Conservation (phyloP, 2,888 invertebrate species). For the Conomelus anceps region DNA sequence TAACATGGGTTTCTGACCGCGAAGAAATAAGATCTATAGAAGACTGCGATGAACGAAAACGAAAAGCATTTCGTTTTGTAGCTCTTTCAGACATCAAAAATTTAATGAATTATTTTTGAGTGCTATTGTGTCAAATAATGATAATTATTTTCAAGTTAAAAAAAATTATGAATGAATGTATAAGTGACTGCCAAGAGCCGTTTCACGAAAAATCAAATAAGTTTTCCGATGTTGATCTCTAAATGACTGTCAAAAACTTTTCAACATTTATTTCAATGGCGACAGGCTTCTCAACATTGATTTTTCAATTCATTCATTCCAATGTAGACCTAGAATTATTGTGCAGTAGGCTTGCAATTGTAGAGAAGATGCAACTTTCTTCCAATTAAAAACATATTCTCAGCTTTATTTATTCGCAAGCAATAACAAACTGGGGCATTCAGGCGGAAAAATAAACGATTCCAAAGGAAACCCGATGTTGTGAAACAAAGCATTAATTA, state of each 20-base stretch:
- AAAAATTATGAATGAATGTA: too few relatives aligned
- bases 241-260: too few relatives aligned
- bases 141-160: too few relatives aligned
- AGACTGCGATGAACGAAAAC: neutral
- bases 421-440: neutral
- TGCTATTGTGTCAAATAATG: neutral
- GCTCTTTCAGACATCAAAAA: neutral
- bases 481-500: neutral
- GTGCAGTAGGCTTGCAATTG: neutral
- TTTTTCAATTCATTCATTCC: neutral
- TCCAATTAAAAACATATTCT: neutral
- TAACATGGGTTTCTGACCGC: neutral
- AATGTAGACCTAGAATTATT: too few relatives aligned
- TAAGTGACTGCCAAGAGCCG: too few relatives aligned
- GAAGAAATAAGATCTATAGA: neutral
- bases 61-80: neutral
- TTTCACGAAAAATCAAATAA: too few relatives aligned
- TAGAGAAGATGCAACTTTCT: neutral
- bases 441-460: neutral
- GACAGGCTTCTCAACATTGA: neutral
- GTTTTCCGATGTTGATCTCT: too few relatives aligned
- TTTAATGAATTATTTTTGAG: neutral
- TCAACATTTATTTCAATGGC: too few relatives aligned
- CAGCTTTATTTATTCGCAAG: neutral
- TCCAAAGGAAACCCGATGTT: neutral